phyloP scores from a whole-genome alignment of 2,888 invertebrate species.

The Pristionchus mayeri region DNA sequence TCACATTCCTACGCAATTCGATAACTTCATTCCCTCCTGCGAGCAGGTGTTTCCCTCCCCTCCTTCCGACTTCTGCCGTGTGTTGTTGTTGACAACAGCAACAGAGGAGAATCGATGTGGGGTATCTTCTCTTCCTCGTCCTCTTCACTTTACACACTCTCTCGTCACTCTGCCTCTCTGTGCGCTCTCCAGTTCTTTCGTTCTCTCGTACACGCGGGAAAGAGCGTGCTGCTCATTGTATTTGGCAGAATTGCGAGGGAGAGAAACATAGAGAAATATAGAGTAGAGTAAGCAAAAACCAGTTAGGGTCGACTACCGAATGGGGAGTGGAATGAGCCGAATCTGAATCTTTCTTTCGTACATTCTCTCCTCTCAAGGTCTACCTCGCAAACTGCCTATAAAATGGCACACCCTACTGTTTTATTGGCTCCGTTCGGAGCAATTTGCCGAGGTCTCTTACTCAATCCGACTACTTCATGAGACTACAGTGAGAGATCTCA shows the following conservation, averaged over 20 bases:
- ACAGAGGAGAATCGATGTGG: conserved; percentile 26
- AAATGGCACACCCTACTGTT: conserved; percentile 22
- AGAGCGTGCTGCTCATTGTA: conserved; percentile 20
- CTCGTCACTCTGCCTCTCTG: not conserved
- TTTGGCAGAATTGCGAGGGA: conserved; percentile 19
- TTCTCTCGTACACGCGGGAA: conserved; percentile 2
- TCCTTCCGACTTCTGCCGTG: not conserved
- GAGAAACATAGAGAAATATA: not conserved
- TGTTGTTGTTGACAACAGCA: conserved; percentile 35
- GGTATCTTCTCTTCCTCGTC: not conserved
- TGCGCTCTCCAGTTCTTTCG: not conserved
- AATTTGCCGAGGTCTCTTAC: not conserved
- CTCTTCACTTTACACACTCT: not conserved
- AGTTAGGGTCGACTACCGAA: not conserved
- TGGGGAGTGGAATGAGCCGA: not conserved
- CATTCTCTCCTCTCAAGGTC: conserved; percentile 11
- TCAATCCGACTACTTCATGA: not conserved
- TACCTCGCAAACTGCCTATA: not conserved
- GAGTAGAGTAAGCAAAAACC: conserved; percentile 6
- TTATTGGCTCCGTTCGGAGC: conserved; percentile 21
- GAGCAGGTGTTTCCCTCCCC: not conserved
- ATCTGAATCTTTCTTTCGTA: not conserved
- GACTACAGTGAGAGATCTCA: not conserved
- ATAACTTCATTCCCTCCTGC: not conserved
- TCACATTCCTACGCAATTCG: not conserved